Base-by-base conservation (phyloP, 2,888 invertebrate species). In the Platerodrilus igneus region DNA sequence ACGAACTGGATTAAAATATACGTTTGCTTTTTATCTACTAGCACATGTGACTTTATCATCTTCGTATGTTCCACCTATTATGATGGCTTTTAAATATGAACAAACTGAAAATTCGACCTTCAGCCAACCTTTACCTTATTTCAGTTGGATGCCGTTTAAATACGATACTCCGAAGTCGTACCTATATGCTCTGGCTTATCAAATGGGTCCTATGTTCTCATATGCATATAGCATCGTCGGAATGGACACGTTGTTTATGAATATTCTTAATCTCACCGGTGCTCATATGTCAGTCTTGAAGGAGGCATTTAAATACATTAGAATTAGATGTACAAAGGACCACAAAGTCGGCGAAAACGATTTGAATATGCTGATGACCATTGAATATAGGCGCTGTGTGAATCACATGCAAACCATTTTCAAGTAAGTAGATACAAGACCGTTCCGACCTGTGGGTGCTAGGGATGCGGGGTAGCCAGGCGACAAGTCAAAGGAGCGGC, bases 111-210 rank as follows among this genome's bases (percentile, higher is more conserved):
- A 27, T 9, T n/a, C 30, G 11, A 32, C 34, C 3, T 47, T 58
- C 23, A 47, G 48, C 2, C 45, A 51, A 14, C 47, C 37, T 23
- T 41, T 64, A 19, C 63, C 64, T 0, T 63, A 60, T 42, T 59
- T 56, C 26, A 57, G 58, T 40, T 63, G 62, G 63, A 63, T 64
- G 50, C 66, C 66, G 0, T 65, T 64, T 44, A 30, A 35, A n/a
- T 56, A 57, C 28, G 51, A 58, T 22, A 62, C 62, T 3, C 54
- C 58, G 7, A 32, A 28, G 10, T 43, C 30, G 8, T 66, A 63
- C 37, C 28, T 61, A 4, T 36, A 60, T 18, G 64, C 63, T n/a
- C 36, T 64, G 32, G 51, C 57, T 7, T 63, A 62, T 45, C 66
- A 66, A 49, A 57, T 56, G 10, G 52, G 52, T 11, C 58, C 63